Evolutionary conservation across 2,888 invertebrate species (phyloP).

Genomic region (Arrhopalites spinosus): DNA sequence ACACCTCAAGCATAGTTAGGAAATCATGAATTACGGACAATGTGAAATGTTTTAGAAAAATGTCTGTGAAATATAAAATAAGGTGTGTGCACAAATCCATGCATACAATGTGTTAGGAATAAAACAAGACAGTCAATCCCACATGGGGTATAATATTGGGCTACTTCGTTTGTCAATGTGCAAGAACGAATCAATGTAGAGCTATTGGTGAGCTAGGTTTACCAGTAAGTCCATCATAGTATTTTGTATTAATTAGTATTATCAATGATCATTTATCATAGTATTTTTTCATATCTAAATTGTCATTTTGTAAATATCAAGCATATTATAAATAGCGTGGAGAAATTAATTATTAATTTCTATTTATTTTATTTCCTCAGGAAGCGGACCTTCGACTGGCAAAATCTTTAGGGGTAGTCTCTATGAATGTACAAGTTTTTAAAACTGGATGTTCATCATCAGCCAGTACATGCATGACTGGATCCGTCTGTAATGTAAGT

Average conservation of each 20-base stretch:
- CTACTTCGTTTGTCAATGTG: slow-evolving; percentile 29
- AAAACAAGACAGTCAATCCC: too few species aligned
- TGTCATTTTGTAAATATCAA: too few species aligned
- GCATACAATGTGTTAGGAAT: too few species aligned
- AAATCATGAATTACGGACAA: too few species aligned
- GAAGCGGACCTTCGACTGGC: neutral
- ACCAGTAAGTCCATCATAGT: neutral
- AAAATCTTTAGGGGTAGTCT: neutral
- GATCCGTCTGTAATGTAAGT: slow-evolving; percentile 38
- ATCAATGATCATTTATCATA: too few species aligned
- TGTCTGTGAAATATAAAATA: too few species aligned
- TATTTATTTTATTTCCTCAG: neutral
- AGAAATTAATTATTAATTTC: neutral
- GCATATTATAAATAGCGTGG: too few species aligned
- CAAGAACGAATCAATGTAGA: slow-evolving; percentile 19
- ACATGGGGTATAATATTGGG: slow-evolving; percentile 27
- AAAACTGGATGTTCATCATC: slow-evolving; percentile 19
- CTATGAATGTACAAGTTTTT: slow-evolving; percentile 1
- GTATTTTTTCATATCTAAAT: neutral
- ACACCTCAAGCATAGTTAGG: too few species aligned
- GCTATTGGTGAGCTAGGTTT: slow-evolving; percentile 35
- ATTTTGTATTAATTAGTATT: too few species aligned
- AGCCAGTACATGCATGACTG: slow-evolving; percentile 23
- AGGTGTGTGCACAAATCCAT: too few species aligned
- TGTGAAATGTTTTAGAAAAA: too few species aligned